Conservation (phyloP, 2,888 invertebrate species). For the Trachelus stipa region DNA sequence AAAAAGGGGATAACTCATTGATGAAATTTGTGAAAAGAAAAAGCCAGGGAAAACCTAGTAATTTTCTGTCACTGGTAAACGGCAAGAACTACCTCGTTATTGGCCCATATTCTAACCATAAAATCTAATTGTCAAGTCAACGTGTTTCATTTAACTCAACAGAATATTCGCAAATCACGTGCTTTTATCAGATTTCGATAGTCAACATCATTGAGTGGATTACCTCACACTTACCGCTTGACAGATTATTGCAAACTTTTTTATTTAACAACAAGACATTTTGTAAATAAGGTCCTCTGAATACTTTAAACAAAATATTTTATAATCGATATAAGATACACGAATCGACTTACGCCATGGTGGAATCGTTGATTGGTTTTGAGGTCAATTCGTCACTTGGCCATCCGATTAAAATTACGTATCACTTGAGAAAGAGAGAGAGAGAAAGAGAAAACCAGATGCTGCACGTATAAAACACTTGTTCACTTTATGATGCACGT, state of each 20-base stretch:
- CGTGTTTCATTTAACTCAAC: not conserved
- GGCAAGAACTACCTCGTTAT: not conserved
- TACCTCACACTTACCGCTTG: not conserved
- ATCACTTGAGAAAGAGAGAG: not conserved
- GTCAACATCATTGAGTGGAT: not conserved
- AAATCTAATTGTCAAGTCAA: not conserved
- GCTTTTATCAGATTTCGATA: not conserved
- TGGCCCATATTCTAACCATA: not conserved
- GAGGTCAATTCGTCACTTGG: slow-evolving; percentile 14
- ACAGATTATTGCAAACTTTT: not conserved
- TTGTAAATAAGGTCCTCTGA: not conserved
- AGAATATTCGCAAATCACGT: not conserved
- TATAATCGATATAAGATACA: not conserved
- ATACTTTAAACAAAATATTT: not conserved
- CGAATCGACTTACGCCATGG: slow-evolving; percentile 17
- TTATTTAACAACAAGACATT: not conserved
- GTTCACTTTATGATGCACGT: not conserved
- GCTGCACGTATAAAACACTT: not conserved
- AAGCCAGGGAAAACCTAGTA: not conserved
- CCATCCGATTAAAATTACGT: not conserved
- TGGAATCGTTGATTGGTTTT: slow-evolving; percentile 7
- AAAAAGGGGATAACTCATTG: not conserved
- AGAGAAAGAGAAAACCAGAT: not conserved
- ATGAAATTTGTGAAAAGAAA: not conserved
- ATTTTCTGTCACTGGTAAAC: not conserved